Percentiles rank a stretch among this genome's conserved stretches.
phyloP scores from a whole-genome alignment of 2,113 vertebrate species.

The Dissostichus mawsoni region DNA sequence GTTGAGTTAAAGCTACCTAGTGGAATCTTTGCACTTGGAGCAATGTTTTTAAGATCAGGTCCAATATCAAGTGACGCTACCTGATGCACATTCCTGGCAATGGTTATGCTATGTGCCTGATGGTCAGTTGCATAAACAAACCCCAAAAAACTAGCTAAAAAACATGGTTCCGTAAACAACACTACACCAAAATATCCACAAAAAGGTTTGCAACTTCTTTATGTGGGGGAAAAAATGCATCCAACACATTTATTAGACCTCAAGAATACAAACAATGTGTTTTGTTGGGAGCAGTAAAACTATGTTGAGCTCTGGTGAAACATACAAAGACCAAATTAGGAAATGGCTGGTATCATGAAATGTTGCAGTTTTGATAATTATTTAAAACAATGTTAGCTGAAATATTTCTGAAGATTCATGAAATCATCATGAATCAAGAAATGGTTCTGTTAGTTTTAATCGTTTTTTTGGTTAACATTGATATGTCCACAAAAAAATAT shows the following conservation, averaged over 20 bases:
- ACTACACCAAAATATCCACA: constrained; percentile 4
- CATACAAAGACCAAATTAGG: neutral
- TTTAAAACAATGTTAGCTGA: neutral
- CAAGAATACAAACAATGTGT: constrained; percentile 1
- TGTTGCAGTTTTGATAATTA: neutral
- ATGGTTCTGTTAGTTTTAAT: neutral
- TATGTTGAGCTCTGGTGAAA: too few species aligned
- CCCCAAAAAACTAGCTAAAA: neutral
- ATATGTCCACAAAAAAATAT: neutral
- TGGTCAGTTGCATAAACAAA: neutral
- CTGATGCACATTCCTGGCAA: neutral
- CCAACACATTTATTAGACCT: neutral
- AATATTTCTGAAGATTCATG: neutral
- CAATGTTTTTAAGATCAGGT: neutral
- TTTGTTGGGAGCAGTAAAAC: neutral
- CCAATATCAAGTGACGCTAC: neutral
- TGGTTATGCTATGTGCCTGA: neutral
- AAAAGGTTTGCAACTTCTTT: neutral
- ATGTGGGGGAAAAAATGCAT: neutral
- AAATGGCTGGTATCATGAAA: neutral
- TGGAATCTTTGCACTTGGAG: neutral
- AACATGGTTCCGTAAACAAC: neutral
- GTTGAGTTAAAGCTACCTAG: neutral
- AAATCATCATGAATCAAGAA: neutral
- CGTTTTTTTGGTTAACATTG: too few species aligned